These are phyloP conservation scores for Geotrypetes seraphini DNA, from an alignment of 2,797 vertebrate species.

Conservation along the genomic window DNA sequence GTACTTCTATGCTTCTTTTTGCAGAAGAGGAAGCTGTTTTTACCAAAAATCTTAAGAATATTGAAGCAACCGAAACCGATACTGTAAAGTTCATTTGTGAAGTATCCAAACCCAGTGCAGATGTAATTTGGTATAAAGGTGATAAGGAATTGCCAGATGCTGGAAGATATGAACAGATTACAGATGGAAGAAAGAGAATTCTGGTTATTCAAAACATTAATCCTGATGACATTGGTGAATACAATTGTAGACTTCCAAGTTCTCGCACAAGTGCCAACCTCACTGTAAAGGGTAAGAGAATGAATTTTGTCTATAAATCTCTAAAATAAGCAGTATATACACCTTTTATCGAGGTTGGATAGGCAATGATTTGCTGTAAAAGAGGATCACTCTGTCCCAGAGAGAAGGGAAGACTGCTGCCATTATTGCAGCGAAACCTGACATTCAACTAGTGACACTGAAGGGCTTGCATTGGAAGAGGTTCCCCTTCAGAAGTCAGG, in stretches of 20 bases:
- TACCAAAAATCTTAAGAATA: conserved; percentile 83
- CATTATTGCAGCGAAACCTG: no score
- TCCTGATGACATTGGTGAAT: conserved; percentile 72
- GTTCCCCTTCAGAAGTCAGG: no score
- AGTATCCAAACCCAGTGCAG: conserved; percentile 84
- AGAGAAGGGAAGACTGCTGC: no score
- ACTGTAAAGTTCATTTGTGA: conserved; percentile 87
- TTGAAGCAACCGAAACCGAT: conserved; percentile 86
- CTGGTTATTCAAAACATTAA: conserved; percentile 75
- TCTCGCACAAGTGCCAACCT: conserved; percentile 74
- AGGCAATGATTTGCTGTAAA: no score
- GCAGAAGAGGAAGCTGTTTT: conserved; percentile 90
- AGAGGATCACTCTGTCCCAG: no score
- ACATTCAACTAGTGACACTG: no score
- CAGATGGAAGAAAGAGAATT: conserved; percentile 83
- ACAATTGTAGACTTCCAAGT: conserved; percentile 78
- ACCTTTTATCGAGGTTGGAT: no score
- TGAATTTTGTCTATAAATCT: no score
- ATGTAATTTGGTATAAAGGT: conserved; percentile 85
- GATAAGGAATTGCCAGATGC: conserved; percentile 84
- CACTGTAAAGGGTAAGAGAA: conserved; percentile 73
- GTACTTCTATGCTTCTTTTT: conserved; percentile 15
- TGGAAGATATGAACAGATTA: conserved; percentile 78
- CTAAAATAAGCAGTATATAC: no score
- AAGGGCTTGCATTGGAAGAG: no score